phyloP scores from a whole-genome alignment of 1,140 invertebrate genomes.

The Drosophila lacertosa region DNA sequence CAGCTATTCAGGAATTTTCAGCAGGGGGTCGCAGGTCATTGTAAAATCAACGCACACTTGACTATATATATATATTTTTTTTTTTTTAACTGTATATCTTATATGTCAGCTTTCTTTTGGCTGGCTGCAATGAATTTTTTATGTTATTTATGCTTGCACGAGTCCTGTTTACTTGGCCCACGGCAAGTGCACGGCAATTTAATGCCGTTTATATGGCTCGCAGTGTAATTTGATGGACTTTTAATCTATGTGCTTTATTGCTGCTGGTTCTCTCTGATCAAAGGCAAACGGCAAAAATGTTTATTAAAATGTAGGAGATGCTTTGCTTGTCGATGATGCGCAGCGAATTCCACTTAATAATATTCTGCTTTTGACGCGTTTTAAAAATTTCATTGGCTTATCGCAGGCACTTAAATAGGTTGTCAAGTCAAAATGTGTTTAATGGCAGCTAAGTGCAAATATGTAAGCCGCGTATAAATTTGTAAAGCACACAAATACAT shows the following conservation, averaged over 20 bases:
- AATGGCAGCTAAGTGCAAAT: background rate
- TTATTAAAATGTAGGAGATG: slow-evolving; percentile 61
- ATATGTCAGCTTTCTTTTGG: slow-evolving; percentile 29
- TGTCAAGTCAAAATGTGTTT: slow-evolving; percentile 37
- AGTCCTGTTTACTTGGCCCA: slow-evolving; percentile 41
- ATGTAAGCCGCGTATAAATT: background rate
- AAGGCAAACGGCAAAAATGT: slow-evolving; percentile 54
- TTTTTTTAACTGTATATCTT: too few relatives aligned
- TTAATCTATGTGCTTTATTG: slow-evolving; percentile 74
- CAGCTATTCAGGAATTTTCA: background rate
- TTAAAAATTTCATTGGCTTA: slow-evolving; percentile 62
- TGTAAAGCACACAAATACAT: background rate
- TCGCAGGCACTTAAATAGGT: slow-evolving; percentile 52
- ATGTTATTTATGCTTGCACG: slow-evolving; percentile 53
- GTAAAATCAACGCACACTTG: slow-evolving; percentile 22
- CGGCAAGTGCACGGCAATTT: slow-evolving; percentile 52
- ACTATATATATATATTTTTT: slow-evolving; percentile 15
- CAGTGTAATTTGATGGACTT: slow-evolving; percentile 76
- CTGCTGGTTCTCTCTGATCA: slow-evolving; percentile 47
- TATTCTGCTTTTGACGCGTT: slow-evolving; percentile 7
- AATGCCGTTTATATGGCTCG: slow-evolving; percentile 65
- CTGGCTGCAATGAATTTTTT: slow-evolving; percentile 62
- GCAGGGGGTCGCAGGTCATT: slow-evolving; percentile 25
- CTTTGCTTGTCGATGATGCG: slow-evolving; percentile 45
- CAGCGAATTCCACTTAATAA: slow-evolving; percentile 17